phyloP scores from a whole-genome alignment of 2,113 vertebrate species.

The Anolis sagrei region DNA sequence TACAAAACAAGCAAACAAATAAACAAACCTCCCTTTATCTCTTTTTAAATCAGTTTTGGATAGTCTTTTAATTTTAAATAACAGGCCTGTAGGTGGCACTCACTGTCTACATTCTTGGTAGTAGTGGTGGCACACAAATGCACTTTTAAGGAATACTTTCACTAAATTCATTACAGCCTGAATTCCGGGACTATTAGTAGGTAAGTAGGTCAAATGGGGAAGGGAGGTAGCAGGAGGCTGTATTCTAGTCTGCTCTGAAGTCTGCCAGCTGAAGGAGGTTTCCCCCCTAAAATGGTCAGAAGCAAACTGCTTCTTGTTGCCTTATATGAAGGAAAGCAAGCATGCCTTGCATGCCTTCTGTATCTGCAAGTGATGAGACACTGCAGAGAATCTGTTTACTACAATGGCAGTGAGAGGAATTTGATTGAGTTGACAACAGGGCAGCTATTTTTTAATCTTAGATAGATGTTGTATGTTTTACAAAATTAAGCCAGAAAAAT shows the following conservation, averaged over 20 bases:
- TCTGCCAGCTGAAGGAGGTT: background rate
- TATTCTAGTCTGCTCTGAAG: fast-evolving
- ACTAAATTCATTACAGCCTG: background rate
- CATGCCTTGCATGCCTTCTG: background rate
- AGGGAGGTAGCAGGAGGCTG: constrained; percentile 34
- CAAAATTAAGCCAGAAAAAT: background rate
- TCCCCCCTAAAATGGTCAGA: background rate
- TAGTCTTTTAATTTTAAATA: constrained; percentile 28
- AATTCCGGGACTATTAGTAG: constrained; percentile 28
- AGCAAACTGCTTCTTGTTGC: background rate
- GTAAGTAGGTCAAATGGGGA: background rate
- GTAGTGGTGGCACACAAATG: background rate
- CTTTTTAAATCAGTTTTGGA: background rate
- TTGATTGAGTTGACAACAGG: background rate
- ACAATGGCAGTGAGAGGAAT: background rate
- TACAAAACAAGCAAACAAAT: background rate
- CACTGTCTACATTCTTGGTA: background rate
- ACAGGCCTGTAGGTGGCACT: constrained; percentile 65
- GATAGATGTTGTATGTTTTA: background rate
- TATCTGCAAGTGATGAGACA: background rate
- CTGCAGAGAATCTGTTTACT: background rate
- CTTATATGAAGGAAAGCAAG: background rate
- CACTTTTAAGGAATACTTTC: background rate
- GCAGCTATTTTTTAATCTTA: background rate
- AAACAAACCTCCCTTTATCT: background rate